Base-by-base conservation (phyloP, 2,113 vertebrate genomes). In the Caranx melampygus region DNA sequence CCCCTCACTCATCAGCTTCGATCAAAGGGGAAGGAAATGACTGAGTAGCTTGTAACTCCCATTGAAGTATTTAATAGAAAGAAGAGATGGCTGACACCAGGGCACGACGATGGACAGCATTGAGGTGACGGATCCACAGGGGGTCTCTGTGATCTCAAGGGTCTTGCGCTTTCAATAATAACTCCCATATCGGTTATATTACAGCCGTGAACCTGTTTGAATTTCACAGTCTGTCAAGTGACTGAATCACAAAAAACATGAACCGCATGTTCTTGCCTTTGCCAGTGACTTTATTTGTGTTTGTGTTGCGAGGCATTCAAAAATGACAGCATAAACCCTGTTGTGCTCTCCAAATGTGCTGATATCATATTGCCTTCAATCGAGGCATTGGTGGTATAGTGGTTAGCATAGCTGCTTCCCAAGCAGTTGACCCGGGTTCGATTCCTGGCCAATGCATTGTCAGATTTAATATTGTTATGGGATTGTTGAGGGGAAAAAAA, bases 371-470 rank as follows among this genome's bases (percentile, higher is more conserved):
- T 37, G 35, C 37, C 37, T 37, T 5, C 8, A 5, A 6, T 37
- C 37, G 1, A 37, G 37, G 37, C 37, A 37, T 42, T 42, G 40
- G 6, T 42, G 40, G 40, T 42, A 42, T 42, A 90, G 88, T 89
- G 91, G 90, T 85, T 34, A 92, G 87, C 88, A 91, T 91, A 91
- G 88, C 90, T 92, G 88, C 89, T 81, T 91, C 84, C 87, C 90
- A 91, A 91, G 90, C 90, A 91, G 88, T 90, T 90, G 87, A 91
- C 91, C 88, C 69, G 89, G 91, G 88, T 90, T 92, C 60, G 86
- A 92, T 92, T 91, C 88, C 88, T 83, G 88, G 87, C 90, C 90
- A 90, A 42, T 42, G 40, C 40, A 42, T 42, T 1, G 9, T 42
- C 37, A 42, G 7, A 42, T 42, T 42, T 42, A 42, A 42, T 10